Evolutionary conservation across 2,113 vertebrate species (phyloP).

Genomic region (Nymphicus hollandicus): DNA sequence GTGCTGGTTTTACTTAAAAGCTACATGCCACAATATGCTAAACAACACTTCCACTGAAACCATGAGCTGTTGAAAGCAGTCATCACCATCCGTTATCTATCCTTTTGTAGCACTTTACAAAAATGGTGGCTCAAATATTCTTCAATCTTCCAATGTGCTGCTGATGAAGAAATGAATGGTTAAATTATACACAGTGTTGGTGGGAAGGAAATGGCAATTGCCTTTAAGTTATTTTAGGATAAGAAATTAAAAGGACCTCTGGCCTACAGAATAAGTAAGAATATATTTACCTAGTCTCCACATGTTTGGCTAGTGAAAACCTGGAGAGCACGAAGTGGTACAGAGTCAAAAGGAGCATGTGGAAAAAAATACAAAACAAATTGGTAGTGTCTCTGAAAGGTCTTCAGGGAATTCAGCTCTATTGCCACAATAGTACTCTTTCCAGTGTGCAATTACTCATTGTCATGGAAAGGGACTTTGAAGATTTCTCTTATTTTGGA

Average conservation of each 20-base stretch:
- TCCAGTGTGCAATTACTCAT: constrained; percentile 54
- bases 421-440: constrained; percentile 18
- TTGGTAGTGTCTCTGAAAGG: constrained; percentile 54
- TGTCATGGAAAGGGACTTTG: constrained; percentile 66
- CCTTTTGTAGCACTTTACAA: background rate
- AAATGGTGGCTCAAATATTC: background rate
- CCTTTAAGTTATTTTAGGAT: background rate
- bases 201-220: background rate
- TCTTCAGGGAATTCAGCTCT: constrained; percentile 49
- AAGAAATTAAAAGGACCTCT: background rate
- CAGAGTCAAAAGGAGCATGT: constrained; percentile 59
- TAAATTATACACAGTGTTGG: background rate
- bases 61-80: background rate
- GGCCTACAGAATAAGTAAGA: background rate
- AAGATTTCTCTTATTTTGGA: constrained; percentile 48
- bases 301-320: constrained; percentile 51
- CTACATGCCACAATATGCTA: background rate
- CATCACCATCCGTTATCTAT: background rate
- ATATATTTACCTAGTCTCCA: background rate
- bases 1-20: background rate
- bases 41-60: background rate
- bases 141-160: background rate
- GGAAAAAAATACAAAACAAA: constrained; percentile 64
- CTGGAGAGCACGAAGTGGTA: constrained; percentile 27
- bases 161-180: background rate